Base-by-base conservation (phyloP, 2,888 invertebrate species). In the Metalampra italica region DNA sequence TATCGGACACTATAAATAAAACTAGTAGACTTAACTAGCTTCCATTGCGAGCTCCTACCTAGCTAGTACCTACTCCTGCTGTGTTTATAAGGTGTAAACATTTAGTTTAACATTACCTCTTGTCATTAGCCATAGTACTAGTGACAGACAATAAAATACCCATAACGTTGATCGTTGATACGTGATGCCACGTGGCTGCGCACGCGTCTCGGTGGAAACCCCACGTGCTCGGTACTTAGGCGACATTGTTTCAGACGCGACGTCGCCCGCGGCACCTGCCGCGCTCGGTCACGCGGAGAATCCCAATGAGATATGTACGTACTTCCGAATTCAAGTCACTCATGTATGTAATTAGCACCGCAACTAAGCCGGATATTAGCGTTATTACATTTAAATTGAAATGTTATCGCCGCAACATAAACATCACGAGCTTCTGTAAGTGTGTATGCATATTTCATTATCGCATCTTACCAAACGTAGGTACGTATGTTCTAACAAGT, bases 161-260 rank as follows among this genome's bases (percentile, higher is more conserved):
- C 60, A 66, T 68, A 65, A 62, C 48, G 57, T 51, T 53, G 53
- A 57, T 64, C 63, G 60, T 71, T 73, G 66, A 66, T 71, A 69
- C 54, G 64, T 65, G 60, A 4, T 9, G 64, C 82, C 82, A 82
- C 77, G 82, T 82, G 81, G 76, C 64, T 70, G 78, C 75, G 78
- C 81, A 79, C 81, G 79, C 81, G 82, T 79, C 80, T 78, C 81
- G 81, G 79, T 80, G 75, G 72, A 75, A 68, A 64, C 69, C 64
- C 52, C 55, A 60, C 64, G 62, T 57, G 57, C 63, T 56, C 68
- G 61, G 70, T 68, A 64, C 63, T 68, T 62, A 66, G 64, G 55
- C 68, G 70, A 73, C 73, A 73, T 73, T 75, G 71, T 75, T 69
- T 71, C 64, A 68, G 54, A 53, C 59, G 48, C 57, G 51, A 46